These are phyloP conservation scores for Rhinoderma darwinii DNA, from an alignment of 2,113 vertebrate species.

Conservation along the genomic window DNA sequence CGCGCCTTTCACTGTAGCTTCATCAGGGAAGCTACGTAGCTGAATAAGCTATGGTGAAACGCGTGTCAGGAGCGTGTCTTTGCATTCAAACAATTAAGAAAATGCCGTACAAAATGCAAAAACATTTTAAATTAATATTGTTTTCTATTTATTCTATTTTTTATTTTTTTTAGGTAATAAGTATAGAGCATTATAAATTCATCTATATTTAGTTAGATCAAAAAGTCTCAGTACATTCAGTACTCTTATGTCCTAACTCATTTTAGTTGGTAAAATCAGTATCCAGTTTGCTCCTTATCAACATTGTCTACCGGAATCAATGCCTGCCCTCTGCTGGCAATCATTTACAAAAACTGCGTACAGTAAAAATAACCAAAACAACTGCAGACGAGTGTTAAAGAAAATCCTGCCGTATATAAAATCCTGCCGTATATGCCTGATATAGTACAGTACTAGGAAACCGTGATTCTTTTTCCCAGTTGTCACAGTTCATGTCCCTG, in stretches of 20 bases:
- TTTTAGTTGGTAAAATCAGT: background rate
- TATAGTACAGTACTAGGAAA: too few relatives aligned
- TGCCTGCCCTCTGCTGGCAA: conserved; percentile 46
- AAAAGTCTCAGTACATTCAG: background rate
- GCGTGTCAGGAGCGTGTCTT: too few relatives aligned
- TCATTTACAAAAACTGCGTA: background rate
- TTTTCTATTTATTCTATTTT: background rate
- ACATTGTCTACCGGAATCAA: conserved; percentile 26
- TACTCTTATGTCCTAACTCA: background rate
- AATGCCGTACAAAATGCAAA: too few relatives aligned
- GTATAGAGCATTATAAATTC: background rate
- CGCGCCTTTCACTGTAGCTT: too few relatives aligned
- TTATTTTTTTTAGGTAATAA: background rate
- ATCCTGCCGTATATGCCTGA: too few relatives aligned
- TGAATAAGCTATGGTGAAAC: too few relatives aligned
- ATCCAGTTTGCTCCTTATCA: background rate
- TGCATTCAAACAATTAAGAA: background rate
- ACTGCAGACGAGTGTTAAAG: background rate
- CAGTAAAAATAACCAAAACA: background rate
- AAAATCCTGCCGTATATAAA: too few relatives aligned
- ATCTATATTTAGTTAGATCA: background rate
- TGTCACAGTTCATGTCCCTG: too few relatives aligned
- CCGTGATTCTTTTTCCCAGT: too few relatives aligned
- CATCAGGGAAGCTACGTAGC: too few relatives aligned
- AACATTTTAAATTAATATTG: too few relatives aligned